Base-by-base conservation (phyloP, 2,888 invertebrate species). In the Athetis lepigone region DNA sequence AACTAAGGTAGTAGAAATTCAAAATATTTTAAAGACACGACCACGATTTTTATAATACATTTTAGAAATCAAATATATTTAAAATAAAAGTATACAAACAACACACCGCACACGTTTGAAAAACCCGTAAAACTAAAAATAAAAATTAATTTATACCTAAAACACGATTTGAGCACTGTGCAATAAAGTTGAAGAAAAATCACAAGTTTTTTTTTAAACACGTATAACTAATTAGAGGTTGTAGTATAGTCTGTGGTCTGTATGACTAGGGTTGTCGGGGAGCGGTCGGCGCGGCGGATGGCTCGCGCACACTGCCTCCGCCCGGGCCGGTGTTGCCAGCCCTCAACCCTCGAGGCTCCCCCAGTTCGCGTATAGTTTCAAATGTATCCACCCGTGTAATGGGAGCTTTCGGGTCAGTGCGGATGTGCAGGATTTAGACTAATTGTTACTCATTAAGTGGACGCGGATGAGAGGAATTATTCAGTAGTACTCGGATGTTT, bases 251-350 rank as follows among this genome's bases (percentile, higher is more conserved):
- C 70, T 70, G 69, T 69, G 77, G 52, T 77, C 77, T 77, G 73
- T 75, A 63, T 69, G 64, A 84, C 88, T 89, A 86, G 87, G 84
- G 78, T 70, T 82, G 87, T 77, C 75, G 75, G 75, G 79, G 75
- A 81, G 84, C 93, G 93, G 85, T 88, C 87, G 88, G 87, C 88
- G 88, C 90, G 89, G 89, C 81, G 67, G 84, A 76, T 82, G 86
- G 81, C 88, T 92, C 92, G 94, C 94, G 94, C 92, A 92, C 85
- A 94, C 94, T 94, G 94, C 88, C 92, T 90, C 88, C 89, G 91
- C 94, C 94, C 94, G 93, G 93, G 93, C 80, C 57, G 45, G 88
- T 85, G 90, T 91, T 94, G 88, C 92, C 91, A 86, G 74, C 70
- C 67, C 59, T 66, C 73, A 85, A 39, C 25, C 19, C 8, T 25